Base-by-base conservation (phyloP, 2,888 invertebrate species). In the Acutogordius australiensis region DNA sequence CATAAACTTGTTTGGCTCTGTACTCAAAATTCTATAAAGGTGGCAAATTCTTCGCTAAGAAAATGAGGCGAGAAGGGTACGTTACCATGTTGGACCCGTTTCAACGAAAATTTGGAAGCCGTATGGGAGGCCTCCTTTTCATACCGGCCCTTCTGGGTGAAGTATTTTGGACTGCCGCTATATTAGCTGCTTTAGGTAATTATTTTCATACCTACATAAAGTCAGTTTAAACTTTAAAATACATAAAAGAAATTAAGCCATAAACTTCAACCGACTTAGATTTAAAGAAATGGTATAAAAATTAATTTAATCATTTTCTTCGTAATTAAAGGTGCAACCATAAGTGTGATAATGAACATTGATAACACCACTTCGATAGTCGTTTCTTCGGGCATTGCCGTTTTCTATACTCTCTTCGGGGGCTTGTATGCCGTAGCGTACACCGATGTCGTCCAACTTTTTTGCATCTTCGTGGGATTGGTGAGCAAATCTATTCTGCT, bases 151-250 rank as follows among this genome's bases (percentile, higher is more conserved):
- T 97, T 1, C 84, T 88, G 67, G 94, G 94, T 2, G 94, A 94
- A 74, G 86, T 90, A 2, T 94, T 97, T 75, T 94, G 94, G 94
- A 90, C 91, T 0, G 94, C 91, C 0, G 91, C 91, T 60, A 91
- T 94, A 66, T 76, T 94, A 61, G 87, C 91, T 0, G 94, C 94
- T 2, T 75, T 94, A 45, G 88, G 82, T 82, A 66, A 73, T 74
- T n/a, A n/a, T n/a, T n/a, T n/a, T n/a, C n/a, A n/a, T 51, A 51
- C 51, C 23, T 51, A 51, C 23, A 13, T n/a, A 21, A 51, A 4
- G 8, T 23, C 18, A 8, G 4, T 8, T 4, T 51, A 8, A 51
- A 51, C 8, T 51, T 51, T 23, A 21, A 51, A n/a, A 51, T n/a
- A 51, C 4, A n/a, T 51, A 51, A 4, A 51, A n/a, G n/a, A n/a